Percentiles rank a stretch among this genome's conserved stretches.
These are phyloP conservation scores for Drusus annulatus DNA, from an alignment of 1,140 invertebrate genomes.

Conservation along the genomic window DNA sequence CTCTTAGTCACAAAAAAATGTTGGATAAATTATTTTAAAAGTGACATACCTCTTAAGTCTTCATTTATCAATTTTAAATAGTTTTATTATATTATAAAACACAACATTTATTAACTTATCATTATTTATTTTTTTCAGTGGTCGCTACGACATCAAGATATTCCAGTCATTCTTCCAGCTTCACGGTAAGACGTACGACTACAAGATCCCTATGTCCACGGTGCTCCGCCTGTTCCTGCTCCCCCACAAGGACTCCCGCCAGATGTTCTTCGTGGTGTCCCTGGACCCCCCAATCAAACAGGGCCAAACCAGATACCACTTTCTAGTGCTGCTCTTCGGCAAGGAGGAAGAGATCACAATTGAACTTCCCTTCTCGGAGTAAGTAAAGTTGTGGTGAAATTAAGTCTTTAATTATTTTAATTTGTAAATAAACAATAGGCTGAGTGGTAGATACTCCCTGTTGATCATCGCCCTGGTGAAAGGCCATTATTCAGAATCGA, in stretches of 20 bases:
- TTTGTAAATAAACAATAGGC: neutral
- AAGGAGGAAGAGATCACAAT: constrained; percentile 96
- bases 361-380: constrained; percentile 93
- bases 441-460: neutral
- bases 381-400: constrained; percentile 70
- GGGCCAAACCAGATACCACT: constrained; percentile 97
- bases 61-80: no score
- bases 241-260: constrained; percentile 97
- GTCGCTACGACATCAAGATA: constrained; percentile 99
- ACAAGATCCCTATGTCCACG: constrained; percentile 98
- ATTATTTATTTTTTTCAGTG: constrained; percentile 84
- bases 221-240: constrained; percentile 95
- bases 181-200: constrained; percentile 99
- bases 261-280: constrained; percentile 99
- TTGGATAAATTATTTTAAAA: no score
- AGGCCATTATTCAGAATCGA: no score
- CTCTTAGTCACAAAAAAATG: no score
- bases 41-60: no score
- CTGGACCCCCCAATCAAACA: constrained; percentile 99
- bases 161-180: constrained; percentile 98
- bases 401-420: neutral
- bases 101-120: constrained; percentile 45
- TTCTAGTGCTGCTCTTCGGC: constrained; percentile 94
- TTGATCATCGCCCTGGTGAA: no score
- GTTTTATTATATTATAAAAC: no score